Conservation (phyloP, 2,113 vertebrate species). For the Sinocyclocheilus anshuiensis region DNA sequence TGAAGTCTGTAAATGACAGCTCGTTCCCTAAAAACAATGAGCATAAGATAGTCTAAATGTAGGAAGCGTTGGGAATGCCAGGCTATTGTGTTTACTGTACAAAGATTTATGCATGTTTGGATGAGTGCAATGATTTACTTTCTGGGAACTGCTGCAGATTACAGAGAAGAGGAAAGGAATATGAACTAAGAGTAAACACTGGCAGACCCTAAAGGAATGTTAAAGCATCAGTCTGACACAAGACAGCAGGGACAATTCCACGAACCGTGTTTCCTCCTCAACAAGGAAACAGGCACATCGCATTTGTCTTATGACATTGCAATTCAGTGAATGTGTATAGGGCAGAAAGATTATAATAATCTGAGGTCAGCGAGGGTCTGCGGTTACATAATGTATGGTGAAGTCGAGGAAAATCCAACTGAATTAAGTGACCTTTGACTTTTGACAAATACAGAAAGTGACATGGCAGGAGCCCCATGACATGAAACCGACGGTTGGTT, state of each 20-base stretch:
- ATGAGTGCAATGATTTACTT: neutral
- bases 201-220: neutral
- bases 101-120: neutral
- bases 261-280: neutral
- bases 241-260: neutral
- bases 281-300: neutral
- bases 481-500: neutral
- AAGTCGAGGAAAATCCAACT: neutral
- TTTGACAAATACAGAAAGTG: neutral
- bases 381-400: neutral
- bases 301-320: neutral
- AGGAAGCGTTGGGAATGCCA: neutral
- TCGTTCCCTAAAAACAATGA: neutral
- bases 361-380: neutral
- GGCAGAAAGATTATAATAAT: neutral
- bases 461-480: conserved; percentile 30
- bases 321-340: neutral
- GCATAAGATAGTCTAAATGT: neutral
- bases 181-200: neutral
- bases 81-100: conserved; percentile 9
- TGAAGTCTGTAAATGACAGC: conserved; percentile 51
- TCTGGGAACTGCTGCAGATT: neutral
- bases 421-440: neutral
- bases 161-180: neutral
- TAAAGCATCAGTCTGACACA: neutral